These are phyloP conservation scores for Hemicentrotus pulcherrimus DNA, from an alignment of 35 echinoderm and acorn worm species.

Conservation along the genomic window DNA sequence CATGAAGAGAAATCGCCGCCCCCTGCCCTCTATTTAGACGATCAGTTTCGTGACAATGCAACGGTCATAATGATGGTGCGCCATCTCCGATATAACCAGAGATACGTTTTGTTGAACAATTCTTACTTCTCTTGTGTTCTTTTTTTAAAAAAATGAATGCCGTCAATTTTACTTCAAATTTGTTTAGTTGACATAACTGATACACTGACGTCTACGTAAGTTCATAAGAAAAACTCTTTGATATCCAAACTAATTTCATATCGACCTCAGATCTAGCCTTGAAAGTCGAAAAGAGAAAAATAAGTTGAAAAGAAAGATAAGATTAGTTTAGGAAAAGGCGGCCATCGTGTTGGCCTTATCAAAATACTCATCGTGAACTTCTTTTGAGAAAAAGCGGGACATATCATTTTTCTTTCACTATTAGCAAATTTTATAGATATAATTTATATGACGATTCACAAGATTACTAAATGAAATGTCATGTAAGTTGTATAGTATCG, in stretches of 20 bases:
- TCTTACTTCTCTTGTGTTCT: too few species aligned
- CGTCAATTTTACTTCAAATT: background rate
- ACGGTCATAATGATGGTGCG: background rate
- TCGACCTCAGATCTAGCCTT: background rate
- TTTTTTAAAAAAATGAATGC: background rate
- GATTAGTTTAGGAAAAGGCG: background rate
- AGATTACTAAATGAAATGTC: background rate
- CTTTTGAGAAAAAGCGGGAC: background rate
- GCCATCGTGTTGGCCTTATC: background rate
- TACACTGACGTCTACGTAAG: background rate
- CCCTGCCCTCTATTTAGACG: too few species aligned
- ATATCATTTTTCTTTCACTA: background rate
- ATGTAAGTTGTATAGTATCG: background rate
- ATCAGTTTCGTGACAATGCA: background rate
- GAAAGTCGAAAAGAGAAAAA: background rate
- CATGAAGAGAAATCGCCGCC: too few species aligned
- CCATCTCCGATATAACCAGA: background rate
- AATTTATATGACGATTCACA: background rate
- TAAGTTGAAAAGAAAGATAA: background rate
- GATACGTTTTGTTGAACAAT: background rate
- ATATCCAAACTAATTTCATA: background rate
- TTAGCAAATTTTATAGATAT: background rate
- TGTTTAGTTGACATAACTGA: background rate
- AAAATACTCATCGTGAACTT: background rate
- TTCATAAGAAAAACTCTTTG: background rate